Evolutionary conservation across 2,888 invertebrate genomes (phyloP), one percentile per base, ranked within the genome.

Genomic region (Oscheius sp.): DNA sequence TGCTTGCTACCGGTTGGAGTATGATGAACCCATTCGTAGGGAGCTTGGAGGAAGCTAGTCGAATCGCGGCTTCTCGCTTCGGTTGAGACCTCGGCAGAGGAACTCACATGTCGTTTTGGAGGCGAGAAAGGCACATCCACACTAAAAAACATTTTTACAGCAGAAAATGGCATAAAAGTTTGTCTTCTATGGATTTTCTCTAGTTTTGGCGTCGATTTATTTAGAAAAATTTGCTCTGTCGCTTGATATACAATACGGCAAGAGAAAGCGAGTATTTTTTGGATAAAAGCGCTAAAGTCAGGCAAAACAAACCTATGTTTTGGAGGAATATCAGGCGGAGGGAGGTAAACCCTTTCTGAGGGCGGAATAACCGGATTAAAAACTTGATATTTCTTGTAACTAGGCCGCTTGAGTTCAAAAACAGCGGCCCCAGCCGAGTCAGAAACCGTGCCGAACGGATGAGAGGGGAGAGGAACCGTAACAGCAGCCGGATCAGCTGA

Each of bases 11-110:
- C 61, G 17, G 58, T 61, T n/a, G 29, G n/a, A 20, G 61, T 29
- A 31, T 68, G 52, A 23, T 48, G 48, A 10, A 68, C 68, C 68
- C 68, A 68, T 34, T 68, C 68, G 25, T 61, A 31, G n/a, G 68
- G 68, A 48, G 61, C 45, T 31, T 61, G 45, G 3, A 61, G 17
- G 17, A 39, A 42, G 23, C n/a, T 6, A 8, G 48, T 23, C n/a
- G 34, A 4, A 12, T 34, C 23, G 34, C 17, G 33, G 10, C 33
- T 33, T 33, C 31, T 52, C 27, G n/a, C n/a, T n/a, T n/a, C n/a
- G n/a, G n/a, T n/a, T n/a, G n/a, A n/a, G n/a, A n/a, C n/a, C 6
- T 52, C 50, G 8, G 23, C 10, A 52, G n/a, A 4, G 10, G 10
- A 23, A 25, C 29, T 5, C 23, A 31, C 15, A 23, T 52, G 50